These are phyloP conservation scores for Parazoanthus darwini DNA, from an alignment of 92 coral and sea anemone species.

Conservation along the genomic window DNA sequence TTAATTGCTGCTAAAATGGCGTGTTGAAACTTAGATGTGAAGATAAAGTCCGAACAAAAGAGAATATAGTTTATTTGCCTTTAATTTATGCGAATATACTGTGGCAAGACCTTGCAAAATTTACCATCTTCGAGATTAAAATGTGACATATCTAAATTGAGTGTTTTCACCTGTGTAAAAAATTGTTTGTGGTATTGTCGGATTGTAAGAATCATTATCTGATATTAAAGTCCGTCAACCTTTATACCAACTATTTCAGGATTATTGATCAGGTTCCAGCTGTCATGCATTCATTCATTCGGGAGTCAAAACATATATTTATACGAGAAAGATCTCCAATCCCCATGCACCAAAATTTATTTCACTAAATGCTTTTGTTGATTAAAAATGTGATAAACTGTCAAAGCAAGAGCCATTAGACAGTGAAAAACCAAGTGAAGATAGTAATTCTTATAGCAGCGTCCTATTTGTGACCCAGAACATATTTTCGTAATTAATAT, in stretches of 20 bases:
- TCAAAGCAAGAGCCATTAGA: not conserved
- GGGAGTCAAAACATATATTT: not conserved
- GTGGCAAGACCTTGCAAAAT: not conserved
- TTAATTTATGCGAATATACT: constrained; percentile 14
- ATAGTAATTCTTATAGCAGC: not conserved
- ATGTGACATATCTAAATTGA: not conserved
- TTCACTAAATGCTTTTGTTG: not conserved
- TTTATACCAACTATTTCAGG: not conserved
- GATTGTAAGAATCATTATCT: not conserved
- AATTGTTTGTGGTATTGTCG: not conserved
- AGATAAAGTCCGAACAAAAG: not conserved
- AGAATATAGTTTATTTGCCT: not conserved
- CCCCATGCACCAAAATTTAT: not conserved
- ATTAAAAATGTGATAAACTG: not conserved
- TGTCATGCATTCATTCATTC: not conserved
- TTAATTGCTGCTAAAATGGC: not conserved
- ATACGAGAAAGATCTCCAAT: not conserved
- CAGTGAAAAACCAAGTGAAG: not conserved
- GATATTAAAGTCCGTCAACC: not conserved
- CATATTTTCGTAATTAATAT: constrained; percentile 3
- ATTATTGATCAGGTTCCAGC: not conserved
- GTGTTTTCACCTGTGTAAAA: not conserved
- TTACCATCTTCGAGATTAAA: not conserved
- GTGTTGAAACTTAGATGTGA: not conserved
- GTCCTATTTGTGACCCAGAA: not conserved